A percentile compares a stretch with the other conserved stretches of the same genome.
phyloP scores from a whole-genome alignment of 2,797 vertebrate species.

The Chloroceryle amazona region DNA sequence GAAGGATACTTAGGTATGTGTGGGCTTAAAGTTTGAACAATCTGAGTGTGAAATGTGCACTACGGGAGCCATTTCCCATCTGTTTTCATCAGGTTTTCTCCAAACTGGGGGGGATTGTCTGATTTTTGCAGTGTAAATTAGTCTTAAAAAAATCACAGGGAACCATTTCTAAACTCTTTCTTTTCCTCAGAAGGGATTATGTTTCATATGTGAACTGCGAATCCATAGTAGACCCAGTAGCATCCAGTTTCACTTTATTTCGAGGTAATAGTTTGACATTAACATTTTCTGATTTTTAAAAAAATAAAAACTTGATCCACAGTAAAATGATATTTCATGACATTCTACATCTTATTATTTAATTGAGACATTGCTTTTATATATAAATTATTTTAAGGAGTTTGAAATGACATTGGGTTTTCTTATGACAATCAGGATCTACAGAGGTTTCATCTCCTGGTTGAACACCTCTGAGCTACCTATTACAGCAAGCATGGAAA shows the following conservation, averaged over 20 bases:
- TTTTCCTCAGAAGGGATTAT: not conserved
- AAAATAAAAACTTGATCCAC: not conserved
- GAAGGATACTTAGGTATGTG: not conserved
- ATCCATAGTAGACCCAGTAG: not conserved
- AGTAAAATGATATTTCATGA: not conserved
- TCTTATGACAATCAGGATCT: not conserved
- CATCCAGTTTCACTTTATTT: not conserved
- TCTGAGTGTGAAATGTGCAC: not conserved
- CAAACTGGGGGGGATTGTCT: not conserved
- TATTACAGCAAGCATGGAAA: not conserved
- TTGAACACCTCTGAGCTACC: not conserved
- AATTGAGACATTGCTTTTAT: not conserved
- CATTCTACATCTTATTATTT: not conserved
- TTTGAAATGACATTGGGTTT: not conserved
- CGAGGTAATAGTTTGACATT: not conserved
- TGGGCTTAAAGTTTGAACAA: not conserved
- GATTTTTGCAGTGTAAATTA: not conserved
- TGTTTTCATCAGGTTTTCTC: not conserved
- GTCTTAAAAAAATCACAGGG: not conserved
- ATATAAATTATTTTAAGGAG: not conserved
- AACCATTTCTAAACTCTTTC: not conserved
- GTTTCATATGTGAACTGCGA: not conserved
- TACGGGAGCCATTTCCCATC: not conserved
- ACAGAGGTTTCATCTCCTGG: not conserved
- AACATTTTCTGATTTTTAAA: not conserved